These are phyloP conservation scores for Chaitophorus viminalis DNA, from an alignment of 2,888 invertebrate species.

Conservation along the genomic window DNA sequence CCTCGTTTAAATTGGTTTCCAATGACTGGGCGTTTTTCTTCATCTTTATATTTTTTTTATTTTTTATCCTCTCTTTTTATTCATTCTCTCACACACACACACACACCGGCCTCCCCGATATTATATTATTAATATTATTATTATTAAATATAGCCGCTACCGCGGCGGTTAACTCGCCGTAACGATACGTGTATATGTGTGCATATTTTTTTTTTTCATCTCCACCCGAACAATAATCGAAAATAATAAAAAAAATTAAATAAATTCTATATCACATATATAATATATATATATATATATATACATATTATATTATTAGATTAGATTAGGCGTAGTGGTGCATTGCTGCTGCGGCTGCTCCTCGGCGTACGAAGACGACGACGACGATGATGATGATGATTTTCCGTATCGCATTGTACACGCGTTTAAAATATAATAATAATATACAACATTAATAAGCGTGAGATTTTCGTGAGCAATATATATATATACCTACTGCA, in stretches of 20 bases:
- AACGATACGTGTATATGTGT: neutral
- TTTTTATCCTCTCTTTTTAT: neutral
- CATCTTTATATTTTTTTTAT: neutral
- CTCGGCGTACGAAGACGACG: neutral
- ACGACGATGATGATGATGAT: neutral
- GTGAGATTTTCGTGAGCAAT: slow-evolving; percentile 28
- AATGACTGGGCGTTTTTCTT: slow-evolving; percentile 55
- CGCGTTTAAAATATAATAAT: too few relatives aligned
- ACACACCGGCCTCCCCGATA: slow-evolving; percentile 10
- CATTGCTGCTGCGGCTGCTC: neutral
- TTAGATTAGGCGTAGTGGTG: slow-evolving; percentile 37
- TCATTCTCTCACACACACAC: too few relatives aligned
- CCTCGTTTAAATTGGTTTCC: slow-evolving; percentile 57
- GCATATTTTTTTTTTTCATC: neutral
- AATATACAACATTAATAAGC: neutral
- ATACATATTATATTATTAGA: slow-evolving; percentile 13
- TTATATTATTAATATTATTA: slow-evolving; percentile 42
- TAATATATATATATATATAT: too few relatives aligned
- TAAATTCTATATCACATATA: too few relatives aligned
- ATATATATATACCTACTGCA: too few relatives aligned
- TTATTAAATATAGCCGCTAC: slow-evolving; percentile 22
- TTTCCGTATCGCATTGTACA: neutral
- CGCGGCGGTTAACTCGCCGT: slow-evolving; percentile 25
- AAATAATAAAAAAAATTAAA: neutral
- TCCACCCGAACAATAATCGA: neutral